Conservation (phyloP, 2,797 vertebrate species). For the Neoniphon sammara region DNA sequence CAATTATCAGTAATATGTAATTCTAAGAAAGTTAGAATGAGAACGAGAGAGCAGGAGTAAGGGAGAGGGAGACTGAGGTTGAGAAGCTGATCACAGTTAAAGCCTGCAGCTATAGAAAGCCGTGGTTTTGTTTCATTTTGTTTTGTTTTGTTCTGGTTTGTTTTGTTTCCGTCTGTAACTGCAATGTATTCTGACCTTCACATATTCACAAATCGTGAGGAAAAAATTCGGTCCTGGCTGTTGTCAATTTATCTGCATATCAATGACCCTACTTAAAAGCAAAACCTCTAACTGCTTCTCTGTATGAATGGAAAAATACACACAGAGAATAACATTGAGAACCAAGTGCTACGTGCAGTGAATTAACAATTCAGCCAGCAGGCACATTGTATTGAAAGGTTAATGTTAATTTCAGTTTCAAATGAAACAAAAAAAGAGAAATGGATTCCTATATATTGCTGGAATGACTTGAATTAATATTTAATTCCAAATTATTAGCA, state of each 20-base stretch:
- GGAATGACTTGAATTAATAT: conserved; percentile 67
- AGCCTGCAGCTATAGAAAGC: background rate
- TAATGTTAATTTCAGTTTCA: conserved; percentile 19
- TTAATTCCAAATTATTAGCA: conserved; percentile 71
- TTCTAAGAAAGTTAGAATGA: conserved; percentile 3
- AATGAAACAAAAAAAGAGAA: conserved; percentile 4
- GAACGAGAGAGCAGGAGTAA: conserved; percentile 2
- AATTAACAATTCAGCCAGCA: conserved; percentile 12
- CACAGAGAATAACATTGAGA: background rate
- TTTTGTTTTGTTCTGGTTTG: too few relatives aligned
- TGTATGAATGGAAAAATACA: background rate
- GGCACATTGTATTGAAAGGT: conserved; percentile 23
- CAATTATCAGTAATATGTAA: background rate
- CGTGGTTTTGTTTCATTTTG: background rate
- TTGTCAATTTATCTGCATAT: too few relatives aligned
- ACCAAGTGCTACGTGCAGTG: background rate
- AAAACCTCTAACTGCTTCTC: background rate
- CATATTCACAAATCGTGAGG: background rate
- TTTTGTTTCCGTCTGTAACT: too few relatives aligned
- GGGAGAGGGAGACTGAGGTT: too few relatives aligned
- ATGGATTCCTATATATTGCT: conserved; percentile 34
- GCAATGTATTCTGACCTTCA: background rate
- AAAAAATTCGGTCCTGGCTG: too few relatives aligned
- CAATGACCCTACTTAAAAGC: background rate
- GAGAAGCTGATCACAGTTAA: background rate